phyloP scores from a whole-genome alignment of 2,797 vertebrate species.

The Nasua narica region DNA sequence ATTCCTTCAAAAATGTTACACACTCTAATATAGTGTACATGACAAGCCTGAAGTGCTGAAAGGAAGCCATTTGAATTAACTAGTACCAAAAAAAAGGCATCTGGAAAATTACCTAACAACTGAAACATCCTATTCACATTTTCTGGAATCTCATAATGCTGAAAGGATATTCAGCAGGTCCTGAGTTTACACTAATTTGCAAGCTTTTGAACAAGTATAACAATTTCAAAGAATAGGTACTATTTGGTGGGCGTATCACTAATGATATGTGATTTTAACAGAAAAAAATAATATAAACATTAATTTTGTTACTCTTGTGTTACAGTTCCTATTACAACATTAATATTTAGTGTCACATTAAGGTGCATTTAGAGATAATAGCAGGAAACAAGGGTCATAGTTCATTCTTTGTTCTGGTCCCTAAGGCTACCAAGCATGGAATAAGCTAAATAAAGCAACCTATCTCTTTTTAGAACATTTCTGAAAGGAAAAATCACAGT shows the following conservation, averaged over 20 bases:
- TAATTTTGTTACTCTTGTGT: conserved; percentile 45
- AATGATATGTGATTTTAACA: conserved; percentile 50
- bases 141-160: conserved; percentile 62
- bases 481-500: conserved; percentile 11
- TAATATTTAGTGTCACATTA: conserved; percentile 48
- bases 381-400: conserved; percentile 49
- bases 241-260: background rate
- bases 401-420: conserved; percentile 42
- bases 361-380: conserved; percentile 54
- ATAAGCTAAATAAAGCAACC: conserved; percentile 57
- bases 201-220: conserved; percentile 57
- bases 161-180: conserved; percentile 42
- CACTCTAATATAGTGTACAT: conserved; percentile 56
- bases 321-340: background rate
- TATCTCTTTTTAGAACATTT: conserved; percentile 26
- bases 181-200: conserved; percentile 65
- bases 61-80: conserved; percentile 67
- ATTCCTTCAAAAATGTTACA: conserved; percentile 59
- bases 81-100: conserved; percentile 41
- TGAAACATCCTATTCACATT: conserved; percentile 64
- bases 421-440: background rate
- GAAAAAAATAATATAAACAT: conserved; percentile 55
- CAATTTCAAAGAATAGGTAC: conserved; percentile 50
- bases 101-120: conserved; percentile 72
- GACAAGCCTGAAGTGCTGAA: conserved; percentile 65